A percentile compares a stretch with the other conserved stretches of the same genome.
Conservation (phyloP, 2,113 vertebrate genomes). For the Alligator sinensis region DNA sequence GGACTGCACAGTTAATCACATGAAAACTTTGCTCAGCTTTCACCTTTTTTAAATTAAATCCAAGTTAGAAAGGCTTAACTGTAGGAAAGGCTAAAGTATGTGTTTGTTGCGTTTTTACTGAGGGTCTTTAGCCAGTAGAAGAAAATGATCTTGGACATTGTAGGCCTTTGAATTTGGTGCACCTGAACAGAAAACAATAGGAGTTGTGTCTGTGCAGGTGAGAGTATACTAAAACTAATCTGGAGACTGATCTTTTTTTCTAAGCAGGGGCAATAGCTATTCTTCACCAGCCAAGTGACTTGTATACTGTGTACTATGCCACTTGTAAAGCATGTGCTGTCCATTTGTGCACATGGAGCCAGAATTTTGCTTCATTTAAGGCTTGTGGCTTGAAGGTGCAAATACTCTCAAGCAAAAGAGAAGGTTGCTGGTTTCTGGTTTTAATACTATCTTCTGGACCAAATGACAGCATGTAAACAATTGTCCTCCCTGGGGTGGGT, state of each 20-base stretch:
- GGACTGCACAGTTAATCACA: not conserved
- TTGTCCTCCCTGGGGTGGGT: not conserved
- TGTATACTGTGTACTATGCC: constrained; percentile 11
- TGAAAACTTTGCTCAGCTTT: not conserved
- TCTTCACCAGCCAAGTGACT: constrained; percentile 31
- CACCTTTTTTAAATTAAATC: not conserved
- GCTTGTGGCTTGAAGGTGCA: constrained; percentile 26
- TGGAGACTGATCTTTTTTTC: constrained; percentile 19
- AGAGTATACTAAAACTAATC: not conserved
- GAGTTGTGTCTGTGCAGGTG: not conserved
- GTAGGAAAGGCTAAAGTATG: not conserved
- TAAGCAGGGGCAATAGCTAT: constrained; percentile 26
- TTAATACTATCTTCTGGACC: constrained; percentile 32
- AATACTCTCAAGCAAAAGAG: constrained; percentile 29
- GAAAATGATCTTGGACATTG: not conserved
- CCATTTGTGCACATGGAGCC: not conserved
- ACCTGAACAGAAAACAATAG: not conserved
- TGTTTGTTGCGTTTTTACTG: not conserved
- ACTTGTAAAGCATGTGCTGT: not conserved
- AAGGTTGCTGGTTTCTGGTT: constrained; percentile 35
- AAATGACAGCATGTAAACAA: not conserved
- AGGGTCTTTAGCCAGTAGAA: rapidly evolving
- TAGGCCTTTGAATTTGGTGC: not conserved
- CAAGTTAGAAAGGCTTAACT: not conserved
- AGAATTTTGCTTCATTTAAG: constrained; percentile 30